Evolutionary conservation across 2,113 vertebrate species (phyloP).

Genomic region (Lophura nycthemera): DNA sequence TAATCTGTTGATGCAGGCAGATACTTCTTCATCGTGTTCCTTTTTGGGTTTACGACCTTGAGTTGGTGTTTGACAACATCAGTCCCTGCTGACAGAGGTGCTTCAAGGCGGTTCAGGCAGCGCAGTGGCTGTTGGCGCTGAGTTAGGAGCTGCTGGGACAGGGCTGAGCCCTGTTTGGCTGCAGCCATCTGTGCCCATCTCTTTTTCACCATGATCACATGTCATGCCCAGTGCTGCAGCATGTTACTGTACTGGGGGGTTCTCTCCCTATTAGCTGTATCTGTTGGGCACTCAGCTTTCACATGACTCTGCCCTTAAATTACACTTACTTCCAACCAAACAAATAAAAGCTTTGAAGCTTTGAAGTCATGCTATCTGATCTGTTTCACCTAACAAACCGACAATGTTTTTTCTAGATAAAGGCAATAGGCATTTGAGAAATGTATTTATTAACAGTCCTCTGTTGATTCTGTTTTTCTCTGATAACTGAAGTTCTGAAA

Average conservation of each 20-base stretch:
- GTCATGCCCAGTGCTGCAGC: not conserved
- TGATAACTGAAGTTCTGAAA: not conserved
- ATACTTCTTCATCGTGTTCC: not conserved
- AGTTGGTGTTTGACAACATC: rapidly evolving
- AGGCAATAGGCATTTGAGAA: not conserved
- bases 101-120: not conserved
- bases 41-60: not conserved
- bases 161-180: not conserved
- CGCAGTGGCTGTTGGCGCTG: not conserved
- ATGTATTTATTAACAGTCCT: not conserved
- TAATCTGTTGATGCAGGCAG: not conserved
- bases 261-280: not conserved
- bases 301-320: not conserved
- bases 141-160: not conserved
- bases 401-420: not conserved
- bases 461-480: not conserved
- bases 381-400: not conserved
- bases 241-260: not conserved
- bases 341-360: not conserved
- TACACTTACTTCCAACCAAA: not conserved
- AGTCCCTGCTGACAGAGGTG: not conserved
- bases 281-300: not conserved
- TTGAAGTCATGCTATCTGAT: not conserved
- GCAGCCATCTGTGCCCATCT: not conserved
- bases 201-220: not conserved